Conservation (phyloP, 2,113 vertebrate genomes). For the Mesoclemmys tuberculata region DNA sequence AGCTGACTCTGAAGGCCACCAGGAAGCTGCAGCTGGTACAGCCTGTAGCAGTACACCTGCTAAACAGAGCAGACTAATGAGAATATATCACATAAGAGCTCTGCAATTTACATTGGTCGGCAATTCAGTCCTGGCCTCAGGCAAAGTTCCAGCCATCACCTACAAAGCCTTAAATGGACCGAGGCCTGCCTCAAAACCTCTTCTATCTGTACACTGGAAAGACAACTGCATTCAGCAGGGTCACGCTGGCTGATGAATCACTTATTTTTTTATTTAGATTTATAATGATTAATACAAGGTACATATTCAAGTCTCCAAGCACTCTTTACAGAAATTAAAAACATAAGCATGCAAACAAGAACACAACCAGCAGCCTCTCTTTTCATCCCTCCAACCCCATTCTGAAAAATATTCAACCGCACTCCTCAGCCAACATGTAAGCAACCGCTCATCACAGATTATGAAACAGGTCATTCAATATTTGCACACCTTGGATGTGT, state of each 20-base stretch:
- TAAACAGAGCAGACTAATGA: conserved; percentile 50
- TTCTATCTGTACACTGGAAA: not conserved
- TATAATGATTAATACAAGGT: not conserved
- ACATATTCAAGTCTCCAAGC: not conserved
- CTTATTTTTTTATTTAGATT: not conserved
- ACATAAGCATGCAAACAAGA: not conserved
- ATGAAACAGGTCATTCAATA: not conserved
- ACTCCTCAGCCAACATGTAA: not conserved
- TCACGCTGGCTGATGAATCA: not conserved
- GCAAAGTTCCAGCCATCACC: conserved; percentile 5
- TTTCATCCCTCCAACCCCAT: not conserved
- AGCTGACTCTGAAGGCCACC: conserved; percentile 37
- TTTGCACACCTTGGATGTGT: not conserved
- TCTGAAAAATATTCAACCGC: not conserved
- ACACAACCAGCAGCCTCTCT: not conserved
- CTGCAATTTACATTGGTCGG: not conserved
- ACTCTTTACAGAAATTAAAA: not conserved
- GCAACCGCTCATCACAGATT: not conserved
- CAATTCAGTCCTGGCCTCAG: not conserved
- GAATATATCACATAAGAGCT: not conserved
- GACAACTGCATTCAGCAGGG: not conserved
- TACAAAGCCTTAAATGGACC: conserved; percentile 4
- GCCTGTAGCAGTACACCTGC: conserved; percentile 54
- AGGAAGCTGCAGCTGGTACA: conserved; percentile 35
- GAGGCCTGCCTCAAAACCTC: not conserved